A percentile compares a stretch with the other conserved stretches of the same genome.
These are phyloP conservation scores for Pseudomyrmex concolor DNA, from an alignment of 1,140 invertebrate genomes.

Conservation along the genomic window DNA sequence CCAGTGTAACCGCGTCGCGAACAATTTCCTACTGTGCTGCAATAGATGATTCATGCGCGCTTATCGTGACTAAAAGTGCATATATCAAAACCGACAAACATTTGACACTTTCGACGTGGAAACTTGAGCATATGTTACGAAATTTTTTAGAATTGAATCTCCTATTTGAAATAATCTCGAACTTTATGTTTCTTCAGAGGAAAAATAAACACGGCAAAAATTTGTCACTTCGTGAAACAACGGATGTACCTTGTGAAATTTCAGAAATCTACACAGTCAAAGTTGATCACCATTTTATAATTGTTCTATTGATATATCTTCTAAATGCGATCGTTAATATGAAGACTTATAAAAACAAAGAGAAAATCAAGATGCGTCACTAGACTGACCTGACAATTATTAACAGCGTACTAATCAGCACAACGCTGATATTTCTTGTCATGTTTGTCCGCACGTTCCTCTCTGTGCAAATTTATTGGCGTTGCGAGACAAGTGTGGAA, in stretches of 20 bases:
- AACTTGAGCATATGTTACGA: too few relatives aligned
- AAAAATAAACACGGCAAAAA: too few relatives aligned
- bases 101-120: background rate
- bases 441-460: background rate
- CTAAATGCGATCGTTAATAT: background rate
- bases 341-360: background rate
- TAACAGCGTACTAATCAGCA: background rate
- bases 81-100: background rate
- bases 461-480: background rate
- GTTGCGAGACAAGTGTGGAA: background rate
- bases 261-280: too few relatives aligned
- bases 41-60: slow-evolving; percentile 13
- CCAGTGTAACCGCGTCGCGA: background rate
- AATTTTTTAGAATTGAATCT: too few relatives aligned
- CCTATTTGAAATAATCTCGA: too few relatives aligned
- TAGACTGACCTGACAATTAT: slow-evolving; percentile 27
- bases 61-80: background rate
- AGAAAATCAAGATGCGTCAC: background rate
- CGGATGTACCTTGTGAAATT: too few relatives aligned
- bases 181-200: too few relatives aligned
- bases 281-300: background rate
- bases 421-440: background rate
- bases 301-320: background rate
- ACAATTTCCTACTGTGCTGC: background rate
- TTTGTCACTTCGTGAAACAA: too few relatives aligned